Conservation (phyloP, 2,888 invertebrate species). For the Leucania comma region DNA sequence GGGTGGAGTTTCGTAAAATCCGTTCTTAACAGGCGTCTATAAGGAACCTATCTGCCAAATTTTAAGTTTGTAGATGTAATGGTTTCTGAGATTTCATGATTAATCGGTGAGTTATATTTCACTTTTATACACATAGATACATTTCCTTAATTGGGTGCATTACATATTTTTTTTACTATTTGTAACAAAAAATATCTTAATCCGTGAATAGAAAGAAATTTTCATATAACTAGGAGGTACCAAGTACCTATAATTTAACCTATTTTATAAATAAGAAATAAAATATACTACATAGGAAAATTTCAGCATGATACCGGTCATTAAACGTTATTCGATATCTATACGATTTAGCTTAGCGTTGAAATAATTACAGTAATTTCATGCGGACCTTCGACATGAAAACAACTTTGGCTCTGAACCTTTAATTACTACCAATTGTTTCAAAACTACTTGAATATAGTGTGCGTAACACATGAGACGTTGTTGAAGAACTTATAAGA, state of each 20-base stretch:
- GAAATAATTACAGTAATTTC: slow-evolving; percentile 19
- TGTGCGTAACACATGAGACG: slow-evolving; percentile 1
- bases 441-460: slow-evolving; percentile 9
- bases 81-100: no score
- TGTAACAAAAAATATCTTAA: no score
- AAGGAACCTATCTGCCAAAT: no score
- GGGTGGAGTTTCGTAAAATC: no score
- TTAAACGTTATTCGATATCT: not conserved
- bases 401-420: not conserved
- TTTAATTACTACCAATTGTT: slow-evolving; percentile 4
- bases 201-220: no score
- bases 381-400: not conserved
- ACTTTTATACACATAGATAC: no score
- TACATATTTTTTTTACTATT: no score
- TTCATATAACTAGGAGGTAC: not conserved
- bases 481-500: not conserved
- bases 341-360: not conserved
- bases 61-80: no score
- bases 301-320: not conserved
- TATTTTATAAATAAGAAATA: no score
- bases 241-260: not conserved
- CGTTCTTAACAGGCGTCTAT: no score
- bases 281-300: not conserved
- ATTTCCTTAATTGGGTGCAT: no score
- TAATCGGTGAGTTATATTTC: no score